Conservation (phyloP, 2,888 invertebrate genomes). For the Drosophila melanosoma region DNA sequence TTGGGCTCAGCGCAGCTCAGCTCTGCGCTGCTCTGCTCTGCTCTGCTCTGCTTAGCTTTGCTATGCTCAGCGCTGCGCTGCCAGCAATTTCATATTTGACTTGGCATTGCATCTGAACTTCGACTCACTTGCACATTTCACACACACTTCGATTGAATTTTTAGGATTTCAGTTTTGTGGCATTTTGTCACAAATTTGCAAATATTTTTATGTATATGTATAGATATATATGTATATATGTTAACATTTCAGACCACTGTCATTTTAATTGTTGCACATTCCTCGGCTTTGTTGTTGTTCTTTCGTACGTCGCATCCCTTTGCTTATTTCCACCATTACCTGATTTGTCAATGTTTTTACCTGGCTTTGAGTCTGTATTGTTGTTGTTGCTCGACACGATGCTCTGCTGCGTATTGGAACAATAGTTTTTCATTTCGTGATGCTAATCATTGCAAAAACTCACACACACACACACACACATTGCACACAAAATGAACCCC, state of each 20-base stretch:
- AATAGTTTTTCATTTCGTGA: conserved; percentile 74
- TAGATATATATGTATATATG: not conserved
- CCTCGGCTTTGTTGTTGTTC: conserved; percentile 24
- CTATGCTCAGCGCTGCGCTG: not conserved
- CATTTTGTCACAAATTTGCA: conserved; percentile 8
- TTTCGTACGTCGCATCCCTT: conserved; percentile 18
- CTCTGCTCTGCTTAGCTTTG: not conserved
- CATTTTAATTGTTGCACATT: conserved; percentile 28
- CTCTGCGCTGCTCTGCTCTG: not conserved
- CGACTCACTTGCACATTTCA: not conserved
- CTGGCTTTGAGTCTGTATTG: conserved; percentile 31
- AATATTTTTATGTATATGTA: not conserved
- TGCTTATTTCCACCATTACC: conserved; percentile 51
- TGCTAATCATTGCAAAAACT: conserved; percentile 76
- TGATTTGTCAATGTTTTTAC: conserved; percentile 76
- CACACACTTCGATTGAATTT: conserved; percentile 5
- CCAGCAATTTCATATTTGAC: conserved; percentile 9
- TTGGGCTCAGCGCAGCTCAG: not conserved
- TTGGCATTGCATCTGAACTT: conserved; percentile 20
- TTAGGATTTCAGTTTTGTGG: not conserved
- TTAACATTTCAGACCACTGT: not conserved
- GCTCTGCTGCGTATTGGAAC: conserved; percentile 77
- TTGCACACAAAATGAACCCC: conserved; percentile 52
- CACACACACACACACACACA: conserved; percentile 30
- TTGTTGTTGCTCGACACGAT: conserved; percentile 14